Evolutionary conservation across 2,888 invertebrate genomes (phyloP).

Genomic region (Trachelus troglodyta): DNA sequence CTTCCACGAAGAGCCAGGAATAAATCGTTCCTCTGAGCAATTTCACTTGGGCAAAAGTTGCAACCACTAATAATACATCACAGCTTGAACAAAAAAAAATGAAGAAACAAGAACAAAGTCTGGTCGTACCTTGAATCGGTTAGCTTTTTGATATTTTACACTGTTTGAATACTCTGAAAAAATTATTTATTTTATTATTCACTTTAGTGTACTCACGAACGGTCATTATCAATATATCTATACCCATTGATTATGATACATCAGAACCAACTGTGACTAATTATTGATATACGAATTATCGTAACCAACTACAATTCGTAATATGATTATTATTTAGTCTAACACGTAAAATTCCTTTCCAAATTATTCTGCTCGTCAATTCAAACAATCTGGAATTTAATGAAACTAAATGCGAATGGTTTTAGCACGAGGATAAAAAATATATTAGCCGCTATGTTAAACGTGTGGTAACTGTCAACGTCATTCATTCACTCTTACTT

Average conservation of each 20-base stretch:
- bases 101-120: neutral
- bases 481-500: neutral
- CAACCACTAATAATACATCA: neutral
- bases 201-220: neutral
- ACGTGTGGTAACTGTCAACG: neutral
- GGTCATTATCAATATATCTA: neutral
- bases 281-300: neutral
- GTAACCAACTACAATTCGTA: neutral
- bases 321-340: neutral
- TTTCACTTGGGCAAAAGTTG: neutral
- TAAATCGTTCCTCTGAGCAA: conserved; percentile 1
- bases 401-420: neutral
- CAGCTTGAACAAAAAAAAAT: neutral
- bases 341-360: neutral
- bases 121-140: neutral
- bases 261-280: neutral
- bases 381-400: neutral
- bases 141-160: neutral
- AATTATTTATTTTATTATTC: neutral
- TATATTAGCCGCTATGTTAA: neutral
- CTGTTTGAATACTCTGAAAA: neutral
- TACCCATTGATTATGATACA: neutral
- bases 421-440: neutral
- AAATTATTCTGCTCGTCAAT: neutral
- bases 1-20: neutral